These are phyloP conservation scores for Turritopsis dohrnii DNA, from an alignment of 30 jellyfish, hydroid and myxozoan genomes.

Conservation along the genomic window DNA sequence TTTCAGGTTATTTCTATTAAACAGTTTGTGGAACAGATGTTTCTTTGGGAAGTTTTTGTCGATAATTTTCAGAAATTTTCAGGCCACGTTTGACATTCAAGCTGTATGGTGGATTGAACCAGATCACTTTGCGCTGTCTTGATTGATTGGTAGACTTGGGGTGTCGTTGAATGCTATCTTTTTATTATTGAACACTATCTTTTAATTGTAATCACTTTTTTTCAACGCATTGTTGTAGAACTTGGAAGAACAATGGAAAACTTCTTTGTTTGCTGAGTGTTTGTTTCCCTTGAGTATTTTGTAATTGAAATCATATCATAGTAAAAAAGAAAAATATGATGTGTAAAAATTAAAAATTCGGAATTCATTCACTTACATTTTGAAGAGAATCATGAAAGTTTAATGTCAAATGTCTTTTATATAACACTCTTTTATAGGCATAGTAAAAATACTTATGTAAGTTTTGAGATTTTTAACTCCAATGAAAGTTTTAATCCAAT, in stretches of 20 bases:
- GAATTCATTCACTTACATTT: neutral
- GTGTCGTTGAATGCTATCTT: neutral
- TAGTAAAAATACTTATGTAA: neutral
- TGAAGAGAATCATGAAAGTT: neutral
- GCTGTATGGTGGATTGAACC: slow-evolving; percentile 60
- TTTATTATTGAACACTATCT: neutral
- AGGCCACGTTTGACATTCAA: slow-evolving; percentile 58
- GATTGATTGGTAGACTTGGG: neutral
- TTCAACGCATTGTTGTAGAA: neutral
- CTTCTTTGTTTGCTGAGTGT: neutral
- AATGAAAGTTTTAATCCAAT: neutral
- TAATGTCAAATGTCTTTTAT: neutral
- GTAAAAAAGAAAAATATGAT: neutral
- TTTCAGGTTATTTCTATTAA: slow-evolving; percentile 3
- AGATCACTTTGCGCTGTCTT: slow-evolving; percentile 5
- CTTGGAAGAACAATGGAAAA: neutral
- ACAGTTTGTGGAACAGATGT: neutral
- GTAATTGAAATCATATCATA: neutral
- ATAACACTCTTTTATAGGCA: neutral
- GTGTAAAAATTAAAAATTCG: neutral
- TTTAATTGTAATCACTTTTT: neutral
- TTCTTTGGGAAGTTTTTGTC: slow-evolving; percentile 48
- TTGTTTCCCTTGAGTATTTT: neutral
- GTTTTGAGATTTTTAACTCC: neutral
- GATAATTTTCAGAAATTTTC: slow-evolving; percentile 25